phyloP scores from a whole-genome alignment of 2,113 vertebrate species.

The Galeopterus variegatus region DNA sequence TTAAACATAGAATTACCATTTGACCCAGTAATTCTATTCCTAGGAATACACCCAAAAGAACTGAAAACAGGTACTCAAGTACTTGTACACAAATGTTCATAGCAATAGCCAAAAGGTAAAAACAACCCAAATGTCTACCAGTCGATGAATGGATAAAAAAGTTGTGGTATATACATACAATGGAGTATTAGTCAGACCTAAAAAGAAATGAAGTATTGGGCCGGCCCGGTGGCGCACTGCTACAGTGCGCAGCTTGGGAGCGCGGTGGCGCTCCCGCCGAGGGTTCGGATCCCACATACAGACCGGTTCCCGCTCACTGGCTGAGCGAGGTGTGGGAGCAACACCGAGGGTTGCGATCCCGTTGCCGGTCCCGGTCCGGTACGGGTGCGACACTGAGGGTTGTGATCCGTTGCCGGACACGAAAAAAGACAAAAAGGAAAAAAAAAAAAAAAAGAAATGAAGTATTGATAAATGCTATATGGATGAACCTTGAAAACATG shows the following conservation, averaged over 20 bases:
- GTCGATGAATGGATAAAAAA: not conserved
- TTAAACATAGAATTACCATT: constrained; percentile 2
- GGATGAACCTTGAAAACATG: constrained; percentile 46
- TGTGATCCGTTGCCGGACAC: too few relatives aligned
- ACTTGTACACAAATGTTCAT: not conserved
- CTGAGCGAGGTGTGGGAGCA: too few relatives aligned
- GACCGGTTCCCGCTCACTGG: too few relatives aligned
- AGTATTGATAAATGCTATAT: not conserved
- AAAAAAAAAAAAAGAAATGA: constrained; percentile 38
- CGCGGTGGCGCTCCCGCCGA: too few relatives aligned
- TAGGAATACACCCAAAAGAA: constrained; percentile 29
- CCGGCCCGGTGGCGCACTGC: too few relatives aligned
- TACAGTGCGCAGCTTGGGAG: too few relatives aligned
- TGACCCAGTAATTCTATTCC: constrained; percentile 15
- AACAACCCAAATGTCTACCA: not conserved
- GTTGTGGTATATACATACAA: not conserved
- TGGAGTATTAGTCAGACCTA: not conserved
- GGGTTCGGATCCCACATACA: too few relatives aligned
- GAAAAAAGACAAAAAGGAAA: too few relatives aligned
- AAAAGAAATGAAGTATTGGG: constrained; percentile 10
- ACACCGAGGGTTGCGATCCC: too few relatives aligned
- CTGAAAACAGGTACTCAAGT: constrained; percentile 11
- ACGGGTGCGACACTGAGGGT: too few relatives aligned
- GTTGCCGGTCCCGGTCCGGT: too few relatives aligned
- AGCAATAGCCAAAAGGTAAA: constrained; percentile 13